These are phyloP conservation scores for Dendroctonus valens DNA, from an alignment of 1,140 invertebrate species.

Conservation along the genomic window DNA sequence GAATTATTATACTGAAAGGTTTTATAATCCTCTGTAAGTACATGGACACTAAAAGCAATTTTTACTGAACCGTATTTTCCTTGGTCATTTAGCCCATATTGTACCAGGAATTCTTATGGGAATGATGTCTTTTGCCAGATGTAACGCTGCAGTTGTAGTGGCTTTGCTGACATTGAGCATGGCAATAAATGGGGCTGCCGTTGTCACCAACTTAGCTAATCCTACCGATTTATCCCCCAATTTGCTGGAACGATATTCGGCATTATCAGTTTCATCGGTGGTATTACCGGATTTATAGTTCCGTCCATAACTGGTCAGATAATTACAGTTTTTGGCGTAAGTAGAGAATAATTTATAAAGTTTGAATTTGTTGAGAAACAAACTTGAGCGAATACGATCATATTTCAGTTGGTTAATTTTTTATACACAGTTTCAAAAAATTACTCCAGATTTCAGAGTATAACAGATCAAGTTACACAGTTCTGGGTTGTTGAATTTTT, in stretches of 20 bases:
- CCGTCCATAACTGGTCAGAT: slow-evolving; percentile 63
- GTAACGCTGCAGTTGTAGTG: slow-evolving; percentile 62
- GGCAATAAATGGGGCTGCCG: slow-evolving; percentile 78
- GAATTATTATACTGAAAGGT: slow-evolving; percentile 66
- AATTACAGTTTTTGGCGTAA: slow-evolving; percentile 63
- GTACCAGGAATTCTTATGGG: slow-evolving; percentile 67
- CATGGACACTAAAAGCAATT: not conserved
- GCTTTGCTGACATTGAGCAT: slow-evolving; percentile 70
- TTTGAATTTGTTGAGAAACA: not conserved
- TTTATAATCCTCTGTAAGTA: slow-evolving; percentile 66
- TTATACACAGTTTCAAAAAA: not conserved
- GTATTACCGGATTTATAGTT: slow-evolving; percentile 70
- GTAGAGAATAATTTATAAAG: slow-evolving; percentile 21
- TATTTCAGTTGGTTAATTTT: too few relatives aligned
- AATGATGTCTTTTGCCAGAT: slow-evolving; percentile 64
- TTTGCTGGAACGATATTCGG: slow-evolving; percentile 75
- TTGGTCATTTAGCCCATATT: slow-evolving; percentile 60
- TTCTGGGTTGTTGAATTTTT: too few relatives aligned
- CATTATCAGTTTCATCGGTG: slow-evolving; percentile 73
- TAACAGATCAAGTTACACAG: too few relatives aligned
- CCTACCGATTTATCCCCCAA: slow-evolving; percentile 79
- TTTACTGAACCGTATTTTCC: not conserved
- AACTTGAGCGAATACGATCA: not conserved
- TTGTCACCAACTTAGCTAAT: slow-evolving; percentile 78
- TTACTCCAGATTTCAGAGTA: too few relatives aligned